Evolutionary conservation across 2,888 invertebrate genomes (phyloP).

Genomic region (Coenonympha arcania): DNA sequence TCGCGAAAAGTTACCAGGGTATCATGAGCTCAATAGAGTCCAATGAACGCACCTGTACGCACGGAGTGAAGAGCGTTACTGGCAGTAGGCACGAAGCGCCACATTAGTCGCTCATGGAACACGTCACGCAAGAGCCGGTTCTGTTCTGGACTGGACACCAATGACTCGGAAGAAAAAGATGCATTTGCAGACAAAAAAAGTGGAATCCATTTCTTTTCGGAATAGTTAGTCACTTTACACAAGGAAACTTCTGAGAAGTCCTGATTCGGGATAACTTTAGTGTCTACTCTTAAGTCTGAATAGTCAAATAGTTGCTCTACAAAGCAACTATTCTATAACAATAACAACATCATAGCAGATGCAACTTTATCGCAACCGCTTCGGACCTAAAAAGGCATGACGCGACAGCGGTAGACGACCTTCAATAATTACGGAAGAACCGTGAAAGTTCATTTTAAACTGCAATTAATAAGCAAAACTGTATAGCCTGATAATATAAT

Average conservation of each 20-base stretch:
- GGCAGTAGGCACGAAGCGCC: constrained; percentile 54
- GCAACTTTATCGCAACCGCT: too few species aligned
- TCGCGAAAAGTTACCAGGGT: constrained; percentile 39
- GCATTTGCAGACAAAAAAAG: constrained; percentile 20
- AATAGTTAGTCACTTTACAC: background rate
- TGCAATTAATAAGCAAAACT: too few species aligned
- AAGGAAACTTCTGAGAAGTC: background rate
- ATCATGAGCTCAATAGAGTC: constrained; percentile 43
- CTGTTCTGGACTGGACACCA: constrained; percentile 49
- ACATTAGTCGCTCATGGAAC: constrained; percentile 59
- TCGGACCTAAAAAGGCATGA: too few species aligned
- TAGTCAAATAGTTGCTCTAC: too few species aligned
- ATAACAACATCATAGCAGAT: too few species aligned
- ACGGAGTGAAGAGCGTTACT: constrained; percentile 67
- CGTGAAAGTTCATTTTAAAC: too few species aligned
- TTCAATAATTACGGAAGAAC: too few species aligned
- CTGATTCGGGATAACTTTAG: background rate
- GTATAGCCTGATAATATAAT: too few species aligned
- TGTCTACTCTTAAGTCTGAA: too few species aligned
- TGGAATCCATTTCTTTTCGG: background rate
- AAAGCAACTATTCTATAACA: too few species aligned
- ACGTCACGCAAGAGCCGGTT: constrained; percentile 72
- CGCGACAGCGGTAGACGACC: too few species aligned
- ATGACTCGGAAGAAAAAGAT: constrained; percentile 52
- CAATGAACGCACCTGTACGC: constrained; percentile 62